These are phyloP conservation scores for Eupithecia tripunctaria DNA, from an alignment of 2,888 invertebrate species.

Conservation along the genomic window DNA sequence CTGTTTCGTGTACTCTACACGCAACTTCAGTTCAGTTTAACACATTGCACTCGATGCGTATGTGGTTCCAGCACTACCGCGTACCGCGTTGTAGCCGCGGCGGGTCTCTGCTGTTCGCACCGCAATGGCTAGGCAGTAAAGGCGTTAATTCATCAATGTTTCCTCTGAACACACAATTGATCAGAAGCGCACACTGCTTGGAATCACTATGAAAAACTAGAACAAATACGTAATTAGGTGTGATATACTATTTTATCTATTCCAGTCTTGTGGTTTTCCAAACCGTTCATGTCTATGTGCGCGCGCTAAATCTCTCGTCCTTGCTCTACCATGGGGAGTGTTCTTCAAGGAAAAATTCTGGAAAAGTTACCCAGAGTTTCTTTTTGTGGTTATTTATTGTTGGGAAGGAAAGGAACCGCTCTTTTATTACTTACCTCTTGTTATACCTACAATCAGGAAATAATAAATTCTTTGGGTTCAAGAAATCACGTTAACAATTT, in stretches of 20 bases:
- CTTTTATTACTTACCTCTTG: constrained; percentile 12
- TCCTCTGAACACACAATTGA: too few relatives aligned
- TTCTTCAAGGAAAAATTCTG: constrained; percentile 41
- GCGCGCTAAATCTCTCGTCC: not conserved
- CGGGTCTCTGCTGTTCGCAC: too few relatives aligned
- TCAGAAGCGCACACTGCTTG: not conserved
- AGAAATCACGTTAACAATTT: not conserved
- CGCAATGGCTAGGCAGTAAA: too few relatives aligned
- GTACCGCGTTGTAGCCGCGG: too few relatives aligned
- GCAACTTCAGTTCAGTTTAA: too few relatives aligned
- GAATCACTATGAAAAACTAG: not conserved
- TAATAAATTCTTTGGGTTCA: not conserved
- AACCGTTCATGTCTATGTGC: constrained; percentile 15
- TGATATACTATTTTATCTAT: not conserved
- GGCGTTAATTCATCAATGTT: too few relatives aligned
- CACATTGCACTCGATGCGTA: too few relatives aligned
- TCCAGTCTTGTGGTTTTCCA: not conserved
- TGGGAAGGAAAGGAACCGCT: constrained; percentile 26
- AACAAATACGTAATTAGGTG: not conserved
- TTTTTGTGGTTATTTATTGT: constrained; percentile 44
- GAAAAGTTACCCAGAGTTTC: constrained; percentile 44
- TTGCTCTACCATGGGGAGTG: constrained; percentile 24
- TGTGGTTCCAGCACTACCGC: too few relatives aligned
- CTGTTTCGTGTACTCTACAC: too few relatives aligned
- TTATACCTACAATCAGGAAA: not conserved